These are phyloP conservation scores for Platysternon megacephalum DNA, from an alignment of 2,113 vertebrate genomes.

Conservation along the genomic window DNA sequence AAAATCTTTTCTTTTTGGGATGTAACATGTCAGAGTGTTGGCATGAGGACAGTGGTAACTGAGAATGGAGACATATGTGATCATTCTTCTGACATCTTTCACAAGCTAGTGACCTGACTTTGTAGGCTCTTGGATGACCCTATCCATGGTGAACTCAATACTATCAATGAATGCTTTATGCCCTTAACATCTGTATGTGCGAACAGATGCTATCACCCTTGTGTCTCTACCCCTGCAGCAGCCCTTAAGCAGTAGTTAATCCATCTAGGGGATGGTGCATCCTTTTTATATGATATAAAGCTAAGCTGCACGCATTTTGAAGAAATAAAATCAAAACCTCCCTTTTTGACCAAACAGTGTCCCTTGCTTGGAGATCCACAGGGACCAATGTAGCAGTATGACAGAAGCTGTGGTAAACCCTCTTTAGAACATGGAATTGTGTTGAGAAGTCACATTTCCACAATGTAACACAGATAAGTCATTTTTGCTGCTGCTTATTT, in stretches of 20 bases:
- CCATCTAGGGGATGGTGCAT: not conserved
- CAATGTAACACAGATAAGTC: conserved; percentile 53
- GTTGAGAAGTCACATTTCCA: conserved; percentile 16
- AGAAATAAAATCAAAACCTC: not conserved
- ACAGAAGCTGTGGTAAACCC: not conserved
- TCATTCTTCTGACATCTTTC: not conserved
- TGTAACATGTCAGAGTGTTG: not conserved
- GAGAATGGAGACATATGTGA: not conserved
- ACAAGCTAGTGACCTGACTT: not conserved
- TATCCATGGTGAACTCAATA: not conserved
- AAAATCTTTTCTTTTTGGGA: not conserved
- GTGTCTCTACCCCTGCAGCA: not conserved
- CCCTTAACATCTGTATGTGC: not conserved
- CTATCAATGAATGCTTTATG: not conserved
- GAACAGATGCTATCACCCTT: not conserved
- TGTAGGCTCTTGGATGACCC: not conserved
- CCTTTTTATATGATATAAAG: not conserved
- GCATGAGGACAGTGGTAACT: not conserved
- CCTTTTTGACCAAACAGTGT: not conserved
- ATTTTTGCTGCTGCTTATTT: conserved; percentile 66
- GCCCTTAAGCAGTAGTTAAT: not conserved
- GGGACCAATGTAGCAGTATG: not conserved
- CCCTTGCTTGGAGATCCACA: not conserved
- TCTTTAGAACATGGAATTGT: not conserved
- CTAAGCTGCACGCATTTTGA: not conserved